A percentile compares a stretch with the other conserved stretches of the same genome.
Evolutionary conservation across 2,113 vertebrate genomes (phyloP).

Genomic region (Cottus gobio): DNA sequence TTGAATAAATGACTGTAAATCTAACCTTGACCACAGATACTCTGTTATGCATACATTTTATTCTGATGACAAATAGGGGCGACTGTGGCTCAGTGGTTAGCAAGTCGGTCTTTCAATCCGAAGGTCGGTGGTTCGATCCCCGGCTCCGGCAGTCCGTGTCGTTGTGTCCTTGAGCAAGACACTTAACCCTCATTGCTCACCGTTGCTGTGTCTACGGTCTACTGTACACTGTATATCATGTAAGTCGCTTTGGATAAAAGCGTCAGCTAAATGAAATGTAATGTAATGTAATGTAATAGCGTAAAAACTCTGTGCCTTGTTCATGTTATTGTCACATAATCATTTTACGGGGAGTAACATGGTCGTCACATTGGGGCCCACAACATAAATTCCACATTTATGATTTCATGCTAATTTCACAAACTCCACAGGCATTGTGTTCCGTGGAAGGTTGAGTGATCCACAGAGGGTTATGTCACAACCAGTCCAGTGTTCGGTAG

Average conservation of each 20-base stretch:
- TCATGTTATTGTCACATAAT: not conserved
- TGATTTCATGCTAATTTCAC: slow-evolving; percentile 38
- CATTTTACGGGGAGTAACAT: not conserved
- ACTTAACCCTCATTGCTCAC: no score
- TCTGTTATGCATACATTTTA: not conserved
- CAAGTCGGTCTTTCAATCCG: no score
- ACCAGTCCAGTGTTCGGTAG: slow-evolving; percentile 40
- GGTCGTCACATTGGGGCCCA: slow-evolving; percentile 11
- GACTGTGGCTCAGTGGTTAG: no score
- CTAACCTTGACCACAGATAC: not conserved
- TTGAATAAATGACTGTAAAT: not conserved
- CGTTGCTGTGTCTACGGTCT: no score
- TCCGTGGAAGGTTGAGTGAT: slow-evolving; percentile 32
- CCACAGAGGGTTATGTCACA: slow-evolving; percentile 28
- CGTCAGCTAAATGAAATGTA: no score
- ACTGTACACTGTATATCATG: no score
- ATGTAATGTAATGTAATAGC: no score
- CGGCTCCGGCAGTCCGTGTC: no score
- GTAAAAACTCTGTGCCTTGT: not conserved
- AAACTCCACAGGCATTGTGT: slow-evolving; percentile 5
- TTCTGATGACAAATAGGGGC: not conserved
- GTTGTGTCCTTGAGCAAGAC: no score
- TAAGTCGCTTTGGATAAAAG: no score
- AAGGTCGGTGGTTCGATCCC: no score
- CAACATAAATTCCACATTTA: slow-evolving; percentile 19